phyloP scores from a whole-genome alignment of 2,113 vertebrate genomes.

The Pionites leucogaster region DNA sequence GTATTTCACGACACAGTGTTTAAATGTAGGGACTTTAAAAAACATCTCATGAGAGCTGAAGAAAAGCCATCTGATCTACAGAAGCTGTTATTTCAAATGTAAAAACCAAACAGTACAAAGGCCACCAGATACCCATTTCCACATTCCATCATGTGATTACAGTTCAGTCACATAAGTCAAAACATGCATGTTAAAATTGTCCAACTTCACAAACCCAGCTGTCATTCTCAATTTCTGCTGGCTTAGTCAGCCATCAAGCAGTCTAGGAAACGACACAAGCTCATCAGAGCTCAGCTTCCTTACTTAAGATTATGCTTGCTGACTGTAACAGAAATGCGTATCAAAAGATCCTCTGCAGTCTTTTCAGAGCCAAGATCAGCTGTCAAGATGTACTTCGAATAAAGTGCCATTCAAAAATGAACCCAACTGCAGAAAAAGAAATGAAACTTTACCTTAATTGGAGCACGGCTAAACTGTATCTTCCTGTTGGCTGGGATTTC shows the following conservation, averaged over 20 bases:
- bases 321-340: background rate
- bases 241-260: background rate
- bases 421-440: background rate
- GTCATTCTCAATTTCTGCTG: background rate
- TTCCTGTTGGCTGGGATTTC: conserved; percentile 89
- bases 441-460: conserved; percentile 88
- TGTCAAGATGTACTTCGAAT: background rate
- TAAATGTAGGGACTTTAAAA: background rate
- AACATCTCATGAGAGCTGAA: background rate
- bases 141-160: background rate
- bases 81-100: background rate
- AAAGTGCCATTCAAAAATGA: background rate
- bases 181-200: background rate
- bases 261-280: background rate
- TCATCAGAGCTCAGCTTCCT: background rate
- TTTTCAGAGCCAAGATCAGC: background rate
- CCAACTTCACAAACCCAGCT: background rate
- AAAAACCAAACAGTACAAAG: background rate
- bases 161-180: background rate
- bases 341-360: background rate
- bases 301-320: background rate
- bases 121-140: background rate
- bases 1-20: background rate
- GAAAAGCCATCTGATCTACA: background rate
- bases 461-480: conserved; percentile 91